Percentiles rank a stretch among this genome's conserved stretches.
These are phyloP conservation scores for Larimichthys crocea DNA, from an alignment of 2,113 vertebrate genomes.

Conservation along the genomic window DNA sequence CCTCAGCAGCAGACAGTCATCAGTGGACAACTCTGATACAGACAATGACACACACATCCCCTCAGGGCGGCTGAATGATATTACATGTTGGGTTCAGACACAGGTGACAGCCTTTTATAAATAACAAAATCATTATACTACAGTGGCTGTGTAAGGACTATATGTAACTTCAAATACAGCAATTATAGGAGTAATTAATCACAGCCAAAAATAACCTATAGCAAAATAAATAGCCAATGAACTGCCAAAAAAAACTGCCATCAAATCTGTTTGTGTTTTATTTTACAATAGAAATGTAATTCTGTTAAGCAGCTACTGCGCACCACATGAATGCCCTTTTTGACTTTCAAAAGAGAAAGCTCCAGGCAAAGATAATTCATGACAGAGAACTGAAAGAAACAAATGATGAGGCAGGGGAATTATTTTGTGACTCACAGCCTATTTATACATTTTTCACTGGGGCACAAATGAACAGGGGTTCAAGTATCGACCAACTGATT, in stretches of 20 bases:
- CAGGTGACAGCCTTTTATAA: slow-evolving; percentile 30
- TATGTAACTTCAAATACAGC: slow-evolving; percentile 3
- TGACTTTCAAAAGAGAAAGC: slow-evolving; percentile 68
- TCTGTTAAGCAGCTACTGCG: slow-evolving; percentile 27
- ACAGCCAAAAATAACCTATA: neutral
- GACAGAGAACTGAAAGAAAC: slow-evolving; percentile 38
- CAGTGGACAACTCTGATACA: slow-evolving; percentile 36
- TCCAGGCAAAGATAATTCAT: slow-evolving; percentile 60
- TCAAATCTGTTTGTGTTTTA: neutral
- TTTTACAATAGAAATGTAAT: slow-evolving; percentile 29
- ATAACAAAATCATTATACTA: slow-evolving; percentile 22
- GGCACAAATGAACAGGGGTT: slow-evolving; percentile 8
- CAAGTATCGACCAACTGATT: too few species aligned
- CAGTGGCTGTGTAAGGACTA: slow-evolving; percentile 11
- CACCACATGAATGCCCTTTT: slow-evolving; percentile 60
- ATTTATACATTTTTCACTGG: slow-evolving; percentile 8
- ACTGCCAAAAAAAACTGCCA: neutral
- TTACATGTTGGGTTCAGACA: slow-evolving; percentile 38
- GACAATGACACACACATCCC: slow-evolving; percentile 28
- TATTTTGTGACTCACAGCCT: slow-evolving; percentile 48
- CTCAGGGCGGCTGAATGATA: slow-evolving; percentile 32
- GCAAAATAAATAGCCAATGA: slow-evolving; percentile 14
- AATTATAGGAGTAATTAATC: slow-evolving; percentile 31
- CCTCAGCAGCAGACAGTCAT: slow-evolving; percentile 30
- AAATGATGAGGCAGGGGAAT: slow-evolving; percentile 30